Percentiles rank a stretch among this genome's conserved stretches.
phyloP scores from a whole-genome alignment of 2,888 invertebrate species.

The Rhagonycha fulva region DNA sequence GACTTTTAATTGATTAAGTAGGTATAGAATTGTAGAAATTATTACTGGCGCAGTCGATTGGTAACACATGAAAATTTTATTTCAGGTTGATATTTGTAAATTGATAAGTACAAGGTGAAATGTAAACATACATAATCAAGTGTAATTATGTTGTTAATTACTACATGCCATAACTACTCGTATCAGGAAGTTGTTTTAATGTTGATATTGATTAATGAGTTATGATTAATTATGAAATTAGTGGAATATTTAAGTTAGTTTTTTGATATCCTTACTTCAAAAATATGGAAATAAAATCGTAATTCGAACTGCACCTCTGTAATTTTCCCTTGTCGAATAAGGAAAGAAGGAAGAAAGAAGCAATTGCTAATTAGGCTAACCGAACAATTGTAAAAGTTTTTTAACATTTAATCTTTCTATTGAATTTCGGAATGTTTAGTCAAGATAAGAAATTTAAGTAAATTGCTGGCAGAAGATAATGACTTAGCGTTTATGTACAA shows the following conservation, averaged over 20 bases:
- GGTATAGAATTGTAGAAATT: not conserved
- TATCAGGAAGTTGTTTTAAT: not conserved
- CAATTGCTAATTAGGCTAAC: not conserved
- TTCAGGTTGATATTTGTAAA: not conserved
- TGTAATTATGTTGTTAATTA: conserved; percentile 4
- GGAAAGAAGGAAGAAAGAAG: not conserved
- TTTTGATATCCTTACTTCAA: not conserved
- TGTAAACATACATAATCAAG: not conserved
- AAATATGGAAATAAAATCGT: not conserved
- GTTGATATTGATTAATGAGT: not conserved
- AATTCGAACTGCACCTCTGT: not conserved
- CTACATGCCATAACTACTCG: not conserved
- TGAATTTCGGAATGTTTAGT: conserved; percentile 13
- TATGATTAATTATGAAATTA: not conserved
- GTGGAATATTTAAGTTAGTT: not conserved
- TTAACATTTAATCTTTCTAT: not conserved
- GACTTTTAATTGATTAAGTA: not conserved
- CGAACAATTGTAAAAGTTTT: not conserved
- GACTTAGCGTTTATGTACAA: conserved; percentile 21
- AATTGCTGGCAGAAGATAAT: conserved; percentile 23
- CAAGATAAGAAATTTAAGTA: conserved; percentile 25
- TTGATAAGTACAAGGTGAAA: not conserved
- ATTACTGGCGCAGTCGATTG: not conserved
- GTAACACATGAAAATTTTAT: not conserved
- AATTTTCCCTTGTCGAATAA: not conserved